Percentiles rank a stretch among this genome's conserved stretches.
phyloP scores from a whole-genome alignment of 2,888 invertebrate species.

The Xylota sylvarum region DNA sequence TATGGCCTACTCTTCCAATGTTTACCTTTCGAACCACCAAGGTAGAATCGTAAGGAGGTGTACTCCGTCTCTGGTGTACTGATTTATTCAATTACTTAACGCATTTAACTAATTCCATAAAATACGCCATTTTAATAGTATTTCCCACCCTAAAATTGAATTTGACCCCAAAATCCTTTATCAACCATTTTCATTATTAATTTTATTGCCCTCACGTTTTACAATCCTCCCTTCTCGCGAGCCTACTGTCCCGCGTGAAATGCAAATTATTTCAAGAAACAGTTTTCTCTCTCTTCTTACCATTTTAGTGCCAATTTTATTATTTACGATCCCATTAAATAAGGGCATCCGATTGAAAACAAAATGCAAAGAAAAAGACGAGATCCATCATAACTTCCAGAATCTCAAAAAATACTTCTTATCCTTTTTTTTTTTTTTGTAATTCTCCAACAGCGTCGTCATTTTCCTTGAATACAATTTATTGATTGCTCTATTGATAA shows the following conservation, averaged over 20 bases:
- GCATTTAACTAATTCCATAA: neutral
- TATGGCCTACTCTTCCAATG: too few species aligned
- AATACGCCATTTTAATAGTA: neutral
- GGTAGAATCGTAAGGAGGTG: too few species aligned
- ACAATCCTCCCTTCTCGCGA: neutral
- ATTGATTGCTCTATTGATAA: constrained; percentile 31
- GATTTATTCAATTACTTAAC: constrained; percentile 11
- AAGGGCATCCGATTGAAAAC: neutral
- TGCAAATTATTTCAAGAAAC: neutral
- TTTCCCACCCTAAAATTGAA: neutral
- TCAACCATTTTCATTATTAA: constrained; percentile 18
- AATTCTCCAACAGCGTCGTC: neutral
- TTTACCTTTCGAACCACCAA: too few species aligned
- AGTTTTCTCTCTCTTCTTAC: neutral
- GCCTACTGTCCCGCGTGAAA: neutral
- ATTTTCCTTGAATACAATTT: constrained; percentile 4
- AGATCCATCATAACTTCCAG: neutral
- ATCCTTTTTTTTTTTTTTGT: neutral
- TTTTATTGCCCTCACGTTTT: constrained; percentile 1
- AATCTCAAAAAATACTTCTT: neutral
- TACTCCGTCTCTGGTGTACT: neutral
- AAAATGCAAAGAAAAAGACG: neutral
- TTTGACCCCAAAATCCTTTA: constrained; percentile 8
- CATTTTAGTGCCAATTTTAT: constrained; percentile 31
- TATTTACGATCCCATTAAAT: constrained; percentile 40